phyloP scores from a whole-genome alignment of 2,113 vertebrate genomes.

The Paratilapia polleni region DNA sequence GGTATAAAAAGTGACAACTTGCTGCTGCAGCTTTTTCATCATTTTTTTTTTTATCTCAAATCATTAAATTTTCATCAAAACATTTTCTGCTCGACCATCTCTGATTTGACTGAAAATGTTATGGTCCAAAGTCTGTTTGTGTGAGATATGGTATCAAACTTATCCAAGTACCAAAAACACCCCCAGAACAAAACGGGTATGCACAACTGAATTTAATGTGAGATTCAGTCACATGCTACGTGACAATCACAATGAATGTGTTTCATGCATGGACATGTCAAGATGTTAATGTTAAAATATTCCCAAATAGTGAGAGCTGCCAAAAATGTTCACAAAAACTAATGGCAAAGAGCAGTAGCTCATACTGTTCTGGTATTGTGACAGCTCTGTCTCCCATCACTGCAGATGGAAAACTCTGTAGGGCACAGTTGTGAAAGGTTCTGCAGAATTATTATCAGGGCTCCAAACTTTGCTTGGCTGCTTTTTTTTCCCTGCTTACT shows the following conservation, averaged over 20 bases:
- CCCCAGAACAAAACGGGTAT: neutral
- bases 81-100: no score
- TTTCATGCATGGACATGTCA: neutral
- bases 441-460: no score
- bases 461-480: neutral
- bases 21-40: no score
- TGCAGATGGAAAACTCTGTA: neutral
- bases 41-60: no score
- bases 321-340: no score
- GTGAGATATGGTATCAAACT: neutral
- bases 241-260: neutral
- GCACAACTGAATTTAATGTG: neutral
- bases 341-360: neutral
- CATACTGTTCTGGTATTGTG: no score
- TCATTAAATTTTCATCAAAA: no score
- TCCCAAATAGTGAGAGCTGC: no score
- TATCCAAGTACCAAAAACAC: neutral
- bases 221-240: neutral
- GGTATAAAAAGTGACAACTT: neutral
- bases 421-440: neutral
- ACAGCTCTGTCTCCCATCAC: fast-evolving
- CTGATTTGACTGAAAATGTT: no score
- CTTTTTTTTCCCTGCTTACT: neutral
- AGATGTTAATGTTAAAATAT: neutral
- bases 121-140: no score